A percentile compares a stretch with the other conserved stretches of the same genome.
Conservation (phyloP, 2,113 vertebrate genomes). For the Nothocercus nigrocapillus region DNA sequence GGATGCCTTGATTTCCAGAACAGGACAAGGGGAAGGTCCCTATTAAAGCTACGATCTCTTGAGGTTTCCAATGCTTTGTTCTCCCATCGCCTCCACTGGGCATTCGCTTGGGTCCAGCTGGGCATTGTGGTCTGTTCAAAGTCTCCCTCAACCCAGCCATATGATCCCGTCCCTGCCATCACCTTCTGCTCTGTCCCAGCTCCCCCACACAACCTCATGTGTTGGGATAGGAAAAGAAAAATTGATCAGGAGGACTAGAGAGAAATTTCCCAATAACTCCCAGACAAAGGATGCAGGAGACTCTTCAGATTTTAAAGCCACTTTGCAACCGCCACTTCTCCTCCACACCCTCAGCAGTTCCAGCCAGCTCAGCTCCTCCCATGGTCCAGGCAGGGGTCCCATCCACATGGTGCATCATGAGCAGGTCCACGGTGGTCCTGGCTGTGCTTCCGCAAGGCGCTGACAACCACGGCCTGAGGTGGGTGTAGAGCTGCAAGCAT, state of each 20-base stretch:
- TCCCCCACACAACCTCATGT: background rate
- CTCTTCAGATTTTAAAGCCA: background rate
- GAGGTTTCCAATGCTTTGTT: background rate
- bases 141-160: background rate
- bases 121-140: background rate
- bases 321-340: background rate
- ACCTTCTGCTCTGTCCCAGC: background rate
- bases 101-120: fast-evolving
- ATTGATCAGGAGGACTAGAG: background rate
- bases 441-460: background rate
- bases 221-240: background rate
- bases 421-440: fast-evolving
- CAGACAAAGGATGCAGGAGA: background rate
- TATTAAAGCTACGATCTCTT: slow-evolving; percentile 28
- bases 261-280: background rate
- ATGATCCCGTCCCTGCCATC: fast-evolving
- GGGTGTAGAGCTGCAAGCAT: background rate
- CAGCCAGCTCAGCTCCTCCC: background rate
- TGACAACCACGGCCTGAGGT: too few relatives aligned
- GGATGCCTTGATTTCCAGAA: too few relatives aligned
- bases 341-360: background rate
- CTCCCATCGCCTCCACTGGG: fast-evolving
- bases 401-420: fast-evolving
- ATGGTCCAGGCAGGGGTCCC: background rate
- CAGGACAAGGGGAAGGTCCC: background rate